phyloP scores from a whole-genome alignment of 2,888 invertebrate species.

The Lithophane leautieri region DNA sequence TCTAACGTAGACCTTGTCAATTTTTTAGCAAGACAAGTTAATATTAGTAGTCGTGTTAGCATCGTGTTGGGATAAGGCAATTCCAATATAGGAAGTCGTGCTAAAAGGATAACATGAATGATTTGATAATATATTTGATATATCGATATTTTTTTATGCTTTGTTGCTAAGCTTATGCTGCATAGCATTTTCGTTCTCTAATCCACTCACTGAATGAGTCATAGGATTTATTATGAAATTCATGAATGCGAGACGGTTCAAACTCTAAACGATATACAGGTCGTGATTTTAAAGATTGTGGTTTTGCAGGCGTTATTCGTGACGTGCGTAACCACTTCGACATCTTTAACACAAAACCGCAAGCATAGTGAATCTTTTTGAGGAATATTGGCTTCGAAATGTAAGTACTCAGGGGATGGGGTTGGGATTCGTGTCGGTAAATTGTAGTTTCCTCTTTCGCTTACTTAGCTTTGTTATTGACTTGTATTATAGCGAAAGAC shows the following conservation, averaged over 20 bases:
- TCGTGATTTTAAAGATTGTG: conserved; percentile 40
- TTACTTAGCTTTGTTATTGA: conserved; percentile 7
- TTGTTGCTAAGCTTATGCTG: neutral
- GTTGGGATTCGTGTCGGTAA: neutral
- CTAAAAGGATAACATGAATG: conserved; percentile 16
- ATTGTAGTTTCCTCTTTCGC: neutral
- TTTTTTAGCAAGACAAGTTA: conserved; percentile 19
- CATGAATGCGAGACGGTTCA: conserved; percentile 42
- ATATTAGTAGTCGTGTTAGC: neutral
- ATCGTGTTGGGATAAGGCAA: conserved; percentile 4
- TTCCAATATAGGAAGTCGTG: neutral
- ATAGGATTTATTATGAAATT: conserved; percentile 46
- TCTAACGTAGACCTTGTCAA: conserved; percentile 33
- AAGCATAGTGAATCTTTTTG: neutral
- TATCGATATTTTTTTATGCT: neutral
- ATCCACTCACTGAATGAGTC: conserved; percentile 45
- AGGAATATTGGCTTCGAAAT: neutral
- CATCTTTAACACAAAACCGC: conserved; percentile 8
- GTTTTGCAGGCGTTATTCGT: conserved; percentile 7
- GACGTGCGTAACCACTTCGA: conserved; percentile 7
- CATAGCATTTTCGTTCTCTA: conserved; percentile 29
- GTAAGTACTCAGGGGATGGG: neutral
- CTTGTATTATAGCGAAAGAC: neutral
- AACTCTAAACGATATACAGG: conserved; percentile 51
- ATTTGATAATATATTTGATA: no score